Percentiles rank a stretch among this genome's conserved stretches.
Evolutionary conservation across 2,797 vertebrate genomes (phyloP).

Genomic region (Sitta carolinensis): DNA sequence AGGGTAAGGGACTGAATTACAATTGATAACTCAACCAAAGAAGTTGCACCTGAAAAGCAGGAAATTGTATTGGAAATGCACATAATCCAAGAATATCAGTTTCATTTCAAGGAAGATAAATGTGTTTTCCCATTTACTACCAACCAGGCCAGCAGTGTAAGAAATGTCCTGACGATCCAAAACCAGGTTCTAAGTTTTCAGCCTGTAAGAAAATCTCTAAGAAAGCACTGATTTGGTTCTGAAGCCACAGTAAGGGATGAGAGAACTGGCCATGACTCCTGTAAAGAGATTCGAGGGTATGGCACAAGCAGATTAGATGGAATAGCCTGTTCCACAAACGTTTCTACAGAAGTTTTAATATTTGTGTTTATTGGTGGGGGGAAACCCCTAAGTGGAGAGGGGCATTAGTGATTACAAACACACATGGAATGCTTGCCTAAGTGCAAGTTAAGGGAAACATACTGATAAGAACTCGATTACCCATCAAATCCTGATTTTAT

Average conservation of each 20-base stretch:
- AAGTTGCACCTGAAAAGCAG: neutral
- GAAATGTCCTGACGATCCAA: neutral
- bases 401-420: neutral
- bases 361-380: fast-evolving
- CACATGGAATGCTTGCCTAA: neutral
- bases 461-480: neutral
- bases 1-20: neutral
- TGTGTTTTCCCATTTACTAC: neutral
- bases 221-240: neutral
- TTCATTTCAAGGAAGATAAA: neutral
- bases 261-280: neutral
- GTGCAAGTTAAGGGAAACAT: neutral
- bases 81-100: neutral
- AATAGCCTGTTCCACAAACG: neutral
- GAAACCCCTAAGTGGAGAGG: neutral
- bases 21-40: neutral
- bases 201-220: neutral
- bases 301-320: neutral
- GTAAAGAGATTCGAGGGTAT: neutral
- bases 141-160: neutral
- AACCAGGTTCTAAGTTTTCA: neutral
- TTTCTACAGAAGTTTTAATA: neutral
- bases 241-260: neutral
- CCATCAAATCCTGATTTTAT: neutral
- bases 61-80: neutral